A percentile compares a stretch with the other conserved stretches of the same genome.
Conservation (phyloP, 2,888 invertebrate species). For the Chaitophorus viminalis region DNA sequence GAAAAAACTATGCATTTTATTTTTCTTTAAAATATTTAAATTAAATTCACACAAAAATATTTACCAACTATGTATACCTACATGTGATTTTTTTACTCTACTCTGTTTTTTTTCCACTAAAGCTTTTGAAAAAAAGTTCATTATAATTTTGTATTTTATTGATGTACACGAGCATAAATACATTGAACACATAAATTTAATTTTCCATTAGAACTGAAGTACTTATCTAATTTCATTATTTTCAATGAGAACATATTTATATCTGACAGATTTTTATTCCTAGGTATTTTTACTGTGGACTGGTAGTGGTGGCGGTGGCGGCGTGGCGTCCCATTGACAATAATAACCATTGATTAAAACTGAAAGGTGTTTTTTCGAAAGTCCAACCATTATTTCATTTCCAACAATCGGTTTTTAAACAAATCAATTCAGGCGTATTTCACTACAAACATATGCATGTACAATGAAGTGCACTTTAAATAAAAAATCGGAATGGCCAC, state of each 20-base stretch:
- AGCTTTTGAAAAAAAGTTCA: too few relatives aligned
- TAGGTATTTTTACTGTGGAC: neutral
- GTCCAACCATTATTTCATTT: constrained; percentile 3
- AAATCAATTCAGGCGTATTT: constrained; percentile 22
- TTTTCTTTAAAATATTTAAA: neutral
- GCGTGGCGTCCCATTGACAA: neutral
- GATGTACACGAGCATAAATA: neutral
- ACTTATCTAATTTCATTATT: neutral
- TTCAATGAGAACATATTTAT: neutral
- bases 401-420: constrained; percentile 24
- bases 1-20: neutral
- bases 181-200: neutral
- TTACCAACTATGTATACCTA: too few relatives aligned
- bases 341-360: neutral
- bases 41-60: neutral
- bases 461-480: neutral
- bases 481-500: neutral
- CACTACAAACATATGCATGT: neutral
- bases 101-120: too few relatives aligned
- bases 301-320: too few relatives aligned
- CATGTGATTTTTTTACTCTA: too few relatives aligned
- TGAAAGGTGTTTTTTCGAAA: neutral
- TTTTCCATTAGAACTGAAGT: neutral
- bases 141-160: neutral
- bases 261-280: neutral